Conservation (phyloP, 2,113 vertebrate species). For the Regulus satrapa region DNA sequence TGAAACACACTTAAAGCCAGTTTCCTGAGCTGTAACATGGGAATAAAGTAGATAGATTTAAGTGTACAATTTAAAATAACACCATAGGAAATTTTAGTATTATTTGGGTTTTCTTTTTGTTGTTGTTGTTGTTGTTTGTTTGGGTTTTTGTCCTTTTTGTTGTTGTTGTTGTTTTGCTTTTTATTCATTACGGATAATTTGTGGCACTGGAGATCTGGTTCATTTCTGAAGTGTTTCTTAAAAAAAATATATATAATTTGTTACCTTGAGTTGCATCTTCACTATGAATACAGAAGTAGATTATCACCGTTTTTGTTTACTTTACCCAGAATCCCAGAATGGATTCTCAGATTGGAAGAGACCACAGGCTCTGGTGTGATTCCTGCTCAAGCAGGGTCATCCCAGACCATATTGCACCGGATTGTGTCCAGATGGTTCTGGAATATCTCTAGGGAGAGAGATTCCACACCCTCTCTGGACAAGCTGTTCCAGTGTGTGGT, state of each 20-base stretch:
- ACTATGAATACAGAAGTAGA: background rate
- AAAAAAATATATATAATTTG: rapidly evolving
- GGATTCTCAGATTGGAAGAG: background rate
- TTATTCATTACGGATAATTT: background rate
- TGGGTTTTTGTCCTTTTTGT: background rate
- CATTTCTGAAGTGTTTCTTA: background rate
- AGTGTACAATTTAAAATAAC: background rate
- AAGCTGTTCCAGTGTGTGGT: background rate
- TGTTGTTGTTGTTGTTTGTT: background rate
- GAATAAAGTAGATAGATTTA: background rate
- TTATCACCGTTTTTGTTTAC: background rate
- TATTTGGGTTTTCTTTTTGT: background rate
- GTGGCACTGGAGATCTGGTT: rapidly evolving
- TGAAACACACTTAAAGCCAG: background rate
- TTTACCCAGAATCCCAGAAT: background rate
- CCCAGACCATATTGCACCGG: background rate
- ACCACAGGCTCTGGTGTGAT: background rate
- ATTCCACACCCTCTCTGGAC: background rate
- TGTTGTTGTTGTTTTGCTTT: background rate
- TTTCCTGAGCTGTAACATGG: background rate
- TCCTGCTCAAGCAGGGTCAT: background rate
- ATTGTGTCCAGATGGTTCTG: background rate
- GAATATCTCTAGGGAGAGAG: background rate
- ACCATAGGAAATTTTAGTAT: background rate
- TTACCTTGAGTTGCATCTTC: background rate